A percentile compares a stretch with the other conserved stretches of the same genome.
Conservation (phyloP, 2,797 vertebrate genomes). For the Eremophila alpestris region DNA sequence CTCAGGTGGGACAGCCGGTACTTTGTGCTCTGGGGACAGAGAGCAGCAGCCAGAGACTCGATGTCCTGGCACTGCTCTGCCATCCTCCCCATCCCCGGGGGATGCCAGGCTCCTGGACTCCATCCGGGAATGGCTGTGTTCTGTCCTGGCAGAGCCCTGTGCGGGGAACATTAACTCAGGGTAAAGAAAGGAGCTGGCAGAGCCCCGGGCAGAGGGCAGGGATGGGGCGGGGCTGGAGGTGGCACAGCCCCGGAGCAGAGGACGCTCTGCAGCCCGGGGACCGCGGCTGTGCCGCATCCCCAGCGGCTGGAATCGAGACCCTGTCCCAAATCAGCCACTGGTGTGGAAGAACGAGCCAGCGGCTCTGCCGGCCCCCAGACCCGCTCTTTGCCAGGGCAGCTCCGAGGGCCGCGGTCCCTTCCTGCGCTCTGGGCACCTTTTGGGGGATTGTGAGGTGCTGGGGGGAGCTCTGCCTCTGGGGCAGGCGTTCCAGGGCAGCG, state of each 20-base stretch:
- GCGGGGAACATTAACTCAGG: accelerated
- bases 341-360: accelerated
- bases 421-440: accelerated
- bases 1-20: neutral
- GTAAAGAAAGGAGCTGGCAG: neutral
- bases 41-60: neutral
- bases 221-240: accelerated
- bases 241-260: neutral
- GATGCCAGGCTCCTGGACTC: neutral
- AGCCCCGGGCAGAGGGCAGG: accelerated
- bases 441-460: neutral
- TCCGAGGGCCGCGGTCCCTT: accelerated
- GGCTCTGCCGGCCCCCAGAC: accelerated
- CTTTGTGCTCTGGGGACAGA: neutral
- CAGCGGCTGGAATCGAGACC: accelerated
- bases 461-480: neutral
- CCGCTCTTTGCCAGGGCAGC: neutral
- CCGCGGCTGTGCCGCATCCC: accelerated
- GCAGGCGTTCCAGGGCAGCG: accelerated
- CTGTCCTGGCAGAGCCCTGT: accelerated
- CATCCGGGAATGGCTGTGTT: neutral
- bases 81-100: neutral
- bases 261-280: accelerated
- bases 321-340: accelerated
- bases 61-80: accelerated